phyloP scores from a whole-genome alignment of 2,888 invertebrate species.

The Nemoura dubitans region DNA sequence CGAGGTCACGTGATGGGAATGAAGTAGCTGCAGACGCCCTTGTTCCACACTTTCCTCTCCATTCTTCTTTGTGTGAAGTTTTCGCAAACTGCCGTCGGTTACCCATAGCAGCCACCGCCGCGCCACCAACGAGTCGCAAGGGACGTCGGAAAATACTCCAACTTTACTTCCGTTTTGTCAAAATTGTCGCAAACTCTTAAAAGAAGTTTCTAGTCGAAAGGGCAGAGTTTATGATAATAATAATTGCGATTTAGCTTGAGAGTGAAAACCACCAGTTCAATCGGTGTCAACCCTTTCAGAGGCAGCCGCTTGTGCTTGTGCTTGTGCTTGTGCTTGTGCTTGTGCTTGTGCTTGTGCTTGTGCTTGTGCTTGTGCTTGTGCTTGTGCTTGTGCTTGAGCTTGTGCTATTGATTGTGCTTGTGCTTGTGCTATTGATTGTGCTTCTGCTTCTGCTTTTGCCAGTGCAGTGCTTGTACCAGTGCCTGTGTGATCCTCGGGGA shows the following conservation, averaged over 20 bases:
- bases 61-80: constrained; percentile 44
- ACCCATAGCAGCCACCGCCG: constrained; percentile 36
- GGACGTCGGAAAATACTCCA: constrained; percentile 45
- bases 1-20: constrained; percentile 46
- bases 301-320: background rate
- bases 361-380: too few species aligned
- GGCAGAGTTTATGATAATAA: constrained; percentile 37
- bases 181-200: constrained; percentile 41
- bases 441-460: too few species aligned
- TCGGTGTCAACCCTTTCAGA: background rate
- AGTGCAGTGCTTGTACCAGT: too few species aligned
- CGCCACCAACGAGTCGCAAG: constrained; percentile 41
- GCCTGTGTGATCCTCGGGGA: too few species aligned
- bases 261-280: constrained; percentile 24
- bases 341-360: too few species aligned
- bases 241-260: constrained; percentile 24
- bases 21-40: constrained; percentile 41
- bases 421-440: too few species aligned
- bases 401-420: too few species aligned
- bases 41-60: constrained; percentile 29
- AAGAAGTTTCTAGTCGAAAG: constrained; percentile 32
- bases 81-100: constrained; percentile 45
- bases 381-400: too few species aligned
- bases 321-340: background rate
- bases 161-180: constrained; percentile 44